Conservation (phyloP, 1,140 invertebrate species). For the Helicoverpa zea region DNA sequence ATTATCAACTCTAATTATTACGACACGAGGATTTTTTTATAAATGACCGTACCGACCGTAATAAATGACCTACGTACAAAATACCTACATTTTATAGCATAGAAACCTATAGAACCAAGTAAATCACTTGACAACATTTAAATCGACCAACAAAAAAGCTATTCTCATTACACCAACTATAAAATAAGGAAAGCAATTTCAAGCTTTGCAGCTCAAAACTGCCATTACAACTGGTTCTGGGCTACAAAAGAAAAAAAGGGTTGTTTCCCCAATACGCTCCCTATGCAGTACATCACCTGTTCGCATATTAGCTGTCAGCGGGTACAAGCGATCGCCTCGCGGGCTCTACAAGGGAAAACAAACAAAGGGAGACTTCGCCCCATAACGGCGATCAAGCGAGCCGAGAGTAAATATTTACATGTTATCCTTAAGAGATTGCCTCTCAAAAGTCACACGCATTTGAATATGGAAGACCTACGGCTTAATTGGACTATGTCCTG, state of each 20-base stretch:
- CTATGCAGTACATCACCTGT: conserved; percentile 36
- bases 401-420: conserved; percentile 39
- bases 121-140: too few species aligned
- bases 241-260: conserved; percentile 11
- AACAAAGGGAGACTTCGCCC: conserved; percentile 32
- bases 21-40: too few species aligned
- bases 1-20: too few species aligned
- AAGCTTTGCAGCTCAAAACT: neutral
- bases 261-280: conserved; percentile 34
- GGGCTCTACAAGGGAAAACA: conserved; percentile 32
- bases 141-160: too few species aligned
- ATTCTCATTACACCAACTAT: neutral
- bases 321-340: conserved; percentile 31
- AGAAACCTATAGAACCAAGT: too few species aligned
- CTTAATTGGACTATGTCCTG: neutral
- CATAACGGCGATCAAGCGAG: conserved; percentile 24
- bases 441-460: conserved; percentile 17
- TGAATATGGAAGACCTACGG: neutral
- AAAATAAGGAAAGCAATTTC: neutral
- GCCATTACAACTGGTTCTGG: conserved; percentile 12
- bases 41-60: too few species aligned
- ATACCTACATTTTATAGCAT: too few species aligned
- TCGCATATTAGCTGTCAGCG: conserved; percentile 47
- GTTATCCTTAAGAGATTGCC: conserved; percentile 37
- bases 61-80: too few species aligned